phyloP scores from a whole-genome alignment of 2,888 invertebrate genomes.

The Perdita meconis region DNA sequence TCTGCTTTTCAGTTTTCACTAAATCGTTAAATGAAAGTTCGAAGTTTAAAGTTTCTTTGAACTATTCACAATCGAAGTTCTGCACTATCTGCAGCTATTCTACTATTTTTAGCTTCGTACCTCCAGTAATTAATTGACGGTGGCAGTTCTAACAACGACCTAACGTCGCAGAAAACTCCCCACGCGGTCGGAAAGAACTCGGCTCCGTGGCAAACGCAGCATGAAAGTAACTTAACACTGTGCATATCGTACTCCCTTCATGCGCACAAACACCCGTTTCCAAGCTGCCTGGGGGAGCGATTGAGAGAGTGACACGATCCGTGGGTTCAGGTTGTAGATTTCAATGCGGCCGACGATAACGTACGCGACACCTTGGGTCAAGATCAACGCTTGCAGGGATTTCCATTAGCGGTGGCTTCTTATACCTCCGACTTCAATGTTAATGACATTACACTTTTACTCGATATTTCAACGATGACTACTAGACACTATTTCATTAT shows the following conservation, averaged over 20 bases:
- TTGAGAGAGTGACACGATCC: conserved; percentile 37
- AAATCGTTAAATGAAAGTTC: too few relatives aligned
- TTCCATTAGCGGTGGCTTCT: conserved; percentile 1
- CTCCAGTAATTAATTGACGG: background rate
- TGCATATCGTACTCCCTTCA: conserved; percentile 59
- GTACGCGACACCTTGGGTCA: conserved; percentile 49
- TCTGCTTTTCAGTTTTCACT: too few relatives aligned
- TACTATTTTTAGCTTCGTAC: background rate
- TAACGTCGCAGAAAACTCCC: conserved; percentile 49
- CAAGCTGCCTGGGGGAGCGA: conserved; percentile 44
- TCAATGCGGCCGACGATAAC: conserved; percentile 54
- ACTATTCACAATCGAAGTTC: too few relatives aligned
- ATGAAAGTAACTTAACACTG: conserved; percentile 74
- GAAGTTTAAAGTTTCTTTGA: too few relatives aligned
- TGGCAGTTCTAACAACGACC: conserved; percentile 34
- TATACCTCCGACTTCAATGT: too few relatives aligned
- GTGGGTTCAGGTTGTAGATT: conserved; percentile 41
- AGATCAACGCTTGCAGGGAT: conserved; percentile 40
- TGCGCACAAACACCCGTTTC: conserved; percentile 46
- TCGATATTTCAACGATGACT: too few relatives aligned
- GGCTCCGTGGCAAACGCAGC: conserved; percentile 60
- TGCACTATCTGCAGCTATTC: background rate
- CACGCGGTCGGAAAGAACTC: conserved; percentile 44
- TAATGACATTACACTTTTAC: too few relatives aligned
- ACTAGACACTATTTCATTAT: too few relatives aligned